Evolutionary conservation across 2,113 vertebrate genomes (phyloP).

Genomic region (Chloebia gouldiae): DNA sequence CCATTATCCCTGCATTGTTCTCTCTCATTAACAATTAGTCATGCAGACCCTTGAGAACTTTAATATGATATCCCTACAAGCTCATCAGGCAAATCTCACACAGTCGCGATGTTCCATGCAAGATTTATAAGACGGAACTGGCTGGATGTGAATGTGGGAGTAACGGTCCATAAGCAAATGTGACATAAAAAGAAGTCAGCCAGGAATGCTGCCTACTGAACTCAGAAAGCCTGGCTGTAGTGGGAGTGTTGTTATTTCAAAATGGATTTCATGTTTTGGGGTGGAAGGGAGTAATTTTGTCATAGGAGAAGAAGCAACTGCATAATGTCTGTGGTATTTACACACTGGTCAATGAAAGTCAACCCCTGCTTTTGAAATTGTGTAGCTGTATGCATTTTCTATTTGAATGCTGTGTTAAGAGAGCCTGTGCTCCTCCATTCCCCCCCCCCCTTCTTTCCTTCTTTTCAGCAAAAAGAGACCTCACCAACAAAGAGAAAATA

Average conservation of each 20-base stretch:
- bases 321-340: neutral
- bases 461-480: conserved; percentile 49
- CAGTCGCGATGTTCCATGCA: neutral
- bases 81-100: conserved; percentile 18
- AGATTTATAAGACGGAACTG: conserved; percentile 22
- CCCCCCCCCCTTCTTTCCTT: conserved; percentile 14
- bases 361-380: neutral
- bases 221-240: neutral
- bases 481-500: conserved; percentile 51
- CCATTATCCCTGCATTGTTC: conserved; percentile 17
- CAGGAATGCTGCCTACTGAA: conserved; percentile 13
- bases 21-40: conserved; percentile 39
- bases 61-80: conserved; percentile 26
- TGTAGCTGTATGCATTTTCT: conserved; percentile 14
- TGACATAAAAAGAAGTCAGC: conserved; percentile 28
- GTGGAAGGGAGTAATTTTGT: neutral
- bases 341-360: neutral
- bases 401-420: conserved; percentile 13
- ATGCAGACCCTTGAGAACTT: conserved; percentile 38
- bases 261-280: neutral
- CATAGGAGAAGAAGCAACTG: neutral
- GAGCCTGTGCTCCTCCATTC: neutral
- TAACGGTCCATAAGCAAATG: conserved; percentile 43
- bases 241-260: neutral
- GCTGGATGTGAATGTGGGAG: conserved; percentile 35